Evolutionary conservation across 2,113 vertebrate species (phyloP), one percentile per base, ranked within the genome.

Genomic region (Tylochromis polylepis): DNA sequence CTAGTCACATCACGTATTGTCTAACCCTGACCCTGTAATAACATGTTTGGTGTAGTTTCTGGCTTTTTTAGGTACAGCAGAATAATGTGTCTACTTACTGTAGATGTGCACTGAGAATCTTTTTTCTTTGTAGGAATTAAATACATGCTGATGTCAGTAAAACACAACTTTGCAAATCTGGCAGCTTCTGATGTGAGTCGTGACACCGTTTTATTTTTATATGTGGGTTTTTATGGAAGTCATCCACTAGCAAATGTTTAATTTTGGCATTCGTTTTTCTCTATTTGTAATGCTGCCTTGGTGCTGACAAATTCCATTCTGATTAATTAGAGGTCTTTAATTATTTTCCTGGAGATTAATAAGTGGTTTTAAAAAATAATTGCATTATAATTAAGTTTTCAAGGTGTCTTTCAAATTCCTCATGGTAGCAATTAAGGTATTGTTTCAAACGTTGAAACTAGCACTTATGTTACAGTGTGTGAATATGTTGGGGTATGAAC

Each of bases 151-250:
- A 83, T 56, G 65, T 80, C 43, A 78, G 70, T 67, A 8, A 85
- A 86, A 80, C 43, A 85, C 86, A 90, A 88, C 46, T 59, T 60
- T 29, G 81, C 24, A 84, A 27, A 79, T 34, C 57, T 65, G 77
- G 43, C 70, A 81, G 75, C 31, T 65, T 89, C 59, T 12, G 62
- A 77, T 77, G 11, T n/a, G 46, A 77, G 49, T 46, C 15, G 27
- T 58, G 41, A 51, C 49, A 77, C 31, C 1, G 4, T 43, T 31
- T 84, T 2, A 31, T 67, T 87, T 79, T 81, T 49, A 85, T 36
- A n/a, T 31, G 15, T n/a, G 11, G 7, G 3, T 55, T 84, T 82
- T 56, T 29, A 78, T 80, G 41, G 34, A 82, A 82, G 36, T 16
- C 27, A 6, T 58, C 24, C 36, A 83, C 81, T 60, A 27, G 53